Evolutionary conservation across 2,113 vertebrate species (phyloP), one percentile per base, ranked within the genome.

Genomic region (Brachypteracias leptosomus): DNA sequence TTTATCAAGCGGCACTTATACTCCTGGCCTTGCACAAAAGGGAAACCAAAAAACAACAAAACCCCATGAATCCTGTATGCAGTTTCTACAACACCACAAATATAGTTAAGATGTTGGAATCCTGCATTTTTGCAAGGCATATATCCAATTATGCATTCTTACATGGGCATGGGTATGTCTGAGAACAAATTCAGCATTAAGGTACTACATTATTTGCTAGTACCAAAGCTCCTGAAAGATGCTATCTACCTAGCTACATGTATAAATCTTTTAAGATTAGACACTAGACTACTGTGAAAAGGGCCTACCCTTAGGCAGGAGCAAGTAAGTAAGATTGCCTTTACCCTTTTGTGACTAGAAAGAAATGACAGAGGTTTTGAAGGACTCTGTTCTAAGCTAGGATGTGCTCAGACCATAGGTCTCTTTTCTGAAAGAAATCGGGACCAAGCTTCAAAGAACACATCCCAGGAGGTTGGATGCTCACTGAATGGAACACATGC

Each of bases 11-110:
- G 75, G 44, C 13, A 25, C 29, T 90, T 92, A 44, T 0, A 16
- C 25, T 93, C 25, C 79, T 29, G 28, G 42, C 14, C 35, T 47
- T n/a, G 33, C 29, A 81, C 10, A 85, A 86, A 89, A 80, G 3
- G 4, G 5, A 29, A 68, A 78, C 13, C 13, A 90, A 49, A 7
- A 75, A 35, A 16, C 6, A 54, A 18, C 1, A 72, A 68, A 19
- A 2, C 0, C 0, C n/a, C 7, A 10, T 55, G 22, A 86, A 70
- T 67, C 16, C 6, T 68, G 28, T 19, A 42, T n/a, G 22, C 2
- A 33, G 4, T 90, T 89, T 84, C 57, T 71, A n/a, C 15, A 71
- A 33, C 22, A 35, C 8, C 6, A 80, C 12, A 7, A n/a, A 7
- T 20, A 40, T 22, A 65, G 89, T 71, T 71, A 54, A 72, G 29